Conservation (phyloP, 2,888 invertebrate genomes). For the Meghimatium bilineatum region DNA sequence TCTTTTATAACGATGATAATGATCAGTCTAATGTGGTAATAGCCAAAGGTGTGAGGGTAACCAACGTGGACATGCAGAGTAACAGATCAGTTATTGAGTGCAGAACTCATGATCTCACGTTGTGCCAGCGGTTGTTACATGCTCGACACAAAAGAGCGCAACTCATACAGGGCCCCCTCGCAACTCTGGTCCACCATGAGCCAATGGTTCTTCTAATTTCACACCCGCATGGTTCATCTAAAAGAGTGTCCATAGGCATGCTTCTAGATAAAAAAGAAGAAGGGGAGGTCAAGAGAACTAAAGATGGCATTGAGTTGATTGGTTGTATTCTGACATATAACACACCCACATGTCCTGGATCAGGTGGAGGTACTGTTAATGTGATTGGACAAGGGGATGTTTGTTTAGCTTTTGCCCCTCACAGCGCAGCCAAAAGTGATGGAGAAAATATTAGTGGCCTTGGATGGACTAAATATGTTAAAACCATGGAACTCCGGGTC, state of each 20-base stretch:
- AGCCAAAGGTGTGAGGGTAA: slow-evolving; percentile 13
- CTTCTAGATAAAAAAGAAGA: not conserved
- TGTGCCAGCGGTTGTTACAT: not conserved
- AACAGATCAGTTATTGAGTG: slow-evolving; percentile 26
- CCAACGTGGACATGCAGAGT: not conserved
- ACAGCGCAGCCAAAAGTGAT: slow-evolving; percentile 3
- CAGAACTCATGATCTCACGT: slow-evolving; percentile 24
- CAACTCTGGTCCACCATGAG: not conserved
- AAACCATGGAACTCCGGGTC: not conserved
- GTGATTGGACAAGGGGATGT: slow-evolving; percentile 17
- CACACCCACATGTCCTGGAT: slow-evolving; percentile 24
- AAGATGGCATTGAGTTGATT: slow-evolving; percentile 10
- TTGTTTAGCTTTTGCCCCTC: slow-evolving; percentile 28
- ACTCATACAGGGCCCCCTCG: not conserved
- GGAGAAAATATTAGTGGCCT: slow-evolving; percentile 4
- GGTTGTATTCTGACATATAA: slow-evolving; percentile 24
- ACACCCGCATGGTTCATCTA: slow-evolving; percentile 24
- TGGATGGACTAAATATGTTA: slow-evolving; percentile 14
- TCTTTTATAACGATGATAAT: not conserved
- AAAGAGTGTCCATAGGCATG: slow-evolving; percentile 12
- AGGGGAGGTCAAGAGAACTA: not conserved
- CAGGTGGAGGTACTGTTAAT: slow-evolving; percentile 25
- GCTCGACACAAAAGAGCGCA: not conserved
- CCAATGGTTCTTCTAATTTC: slow-evolving; percentile 30
- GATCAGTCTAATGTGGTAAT: not conserved